A percentile compares a stretch with the other conserved stretches of the same genome.
These are phyloP conservation scores for Tapera naevia DNA, from an alignment of 2,797 vertebrate genomes.

Conservation along the genomic window DNA sequence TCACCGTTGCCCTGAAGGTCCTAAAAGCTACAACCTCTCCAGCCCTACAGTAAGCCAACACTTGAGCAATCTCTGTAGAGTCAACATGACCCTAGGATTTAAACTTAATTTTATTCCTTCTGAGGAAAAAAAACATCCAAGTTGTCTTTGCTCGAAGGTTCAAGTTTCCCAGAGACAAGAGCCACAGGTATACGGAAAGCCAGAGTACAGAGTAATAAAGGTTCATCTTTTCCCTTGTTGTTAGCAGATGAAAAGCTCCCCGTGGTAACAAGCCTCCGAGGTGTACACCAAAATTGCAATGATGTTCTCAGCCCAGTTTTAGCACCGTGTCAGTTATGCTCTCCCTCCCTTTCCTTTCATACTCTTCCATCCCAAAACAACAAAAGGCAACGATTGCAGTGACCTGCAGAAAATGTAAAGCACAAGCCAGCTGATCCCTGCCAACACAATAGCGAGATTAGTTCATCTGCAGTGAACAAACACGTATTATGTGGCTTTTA, in stretches of 20 bases:
- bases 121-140: neutral
- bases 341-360: neutral
- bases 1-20: neutral
- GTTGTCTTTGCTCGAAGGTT: neutral
- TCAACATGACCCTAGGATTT: neutral
- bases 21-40: neutral
- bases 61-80: neutral
- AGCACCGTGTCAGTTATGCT: neutral
- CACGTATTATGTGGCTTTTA: slow-evolving; percentile 23
- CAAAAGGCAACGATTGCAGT: slow-evolving; percentile 35
- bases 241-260: neutral
- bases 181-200: rapidly evolving
- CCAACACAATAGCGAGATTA: slow-evolving; percentile 49
- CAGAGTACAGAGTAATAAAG: neutral
- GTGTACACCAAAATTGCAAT: rapidly evolving
- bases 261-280: neutral
- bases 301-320: neutral
- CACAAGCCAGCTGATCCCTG: slow-evolving; percentile 52
- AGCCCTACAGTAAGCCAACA: neutral
- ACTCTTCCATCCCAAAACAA: slow-evolving; percentile 11
- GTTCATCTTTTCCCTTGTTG: neutral
- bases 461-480: slow-evolving; percentile 50
- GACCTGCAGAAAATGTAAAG: slow-evolving; percentile 63
- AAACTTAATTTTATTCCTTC: neutral
- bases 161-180: neutral